A percentile compares a stretch with the other conserved stretches of the same genome.
Evolutionary conservation across 2,113 vertebrate species (phyloP).

Genomic region (Chunga burmeisteri): DNA sequence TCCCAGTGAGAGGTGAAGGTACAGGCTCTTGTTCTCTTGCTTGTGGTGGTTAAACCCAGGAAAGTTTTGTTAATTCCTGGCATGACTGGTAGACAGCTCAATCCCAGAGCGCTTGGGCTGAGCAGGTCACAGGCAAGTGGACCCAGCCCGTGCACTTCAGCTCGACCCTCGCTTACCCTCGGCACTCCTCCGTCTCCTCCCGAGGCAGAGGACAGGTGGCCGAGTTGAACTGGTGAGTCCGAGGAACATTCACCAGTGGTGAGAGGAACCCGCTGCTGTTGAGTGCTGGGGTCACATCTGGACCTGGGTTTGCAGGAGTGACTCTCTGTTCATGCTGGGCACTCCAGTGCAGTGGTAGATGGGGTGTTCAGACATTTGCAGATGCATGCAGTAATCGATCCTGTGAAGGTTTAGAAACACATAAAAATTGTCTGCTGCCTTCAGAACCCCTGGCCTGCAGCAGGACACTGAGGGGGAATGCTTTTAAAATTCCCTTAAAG

Average conservation of each 20-base stretch:
- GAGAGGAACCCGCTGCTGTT: neutral
- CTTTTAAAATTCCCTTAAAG: neutral
- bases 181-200: accelerated
- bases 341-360: accelerated
- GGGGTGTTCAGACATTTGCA: accelerated
- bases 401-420: neutral
- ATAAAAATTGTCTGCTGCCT: neutral
- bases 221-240: neutral
- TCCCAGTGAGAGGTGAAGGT: neutral
- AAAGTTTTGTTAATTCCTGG: accelerated
- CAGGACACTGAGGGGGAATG: neutral
- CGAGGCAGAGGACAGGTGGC: accelerated
- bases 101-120: accelerated
- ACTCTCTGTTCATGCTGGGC: neutral
- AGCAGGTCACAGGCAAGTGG: accelerated
- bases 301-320: neutral
- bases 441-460: neutral
- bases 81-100: neutral
- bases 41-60: accelerated
- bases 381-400: neutral
- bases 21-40: neutral
- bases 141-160: neutral
- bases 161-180: neutral
- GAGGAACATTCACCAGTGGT: accelerated
- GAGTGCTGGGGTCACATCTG: neutral